phyloP scores from a whole-genome alignment of 2,113 vertebrate species.

The Hippocampus guttulatus region DNA sequence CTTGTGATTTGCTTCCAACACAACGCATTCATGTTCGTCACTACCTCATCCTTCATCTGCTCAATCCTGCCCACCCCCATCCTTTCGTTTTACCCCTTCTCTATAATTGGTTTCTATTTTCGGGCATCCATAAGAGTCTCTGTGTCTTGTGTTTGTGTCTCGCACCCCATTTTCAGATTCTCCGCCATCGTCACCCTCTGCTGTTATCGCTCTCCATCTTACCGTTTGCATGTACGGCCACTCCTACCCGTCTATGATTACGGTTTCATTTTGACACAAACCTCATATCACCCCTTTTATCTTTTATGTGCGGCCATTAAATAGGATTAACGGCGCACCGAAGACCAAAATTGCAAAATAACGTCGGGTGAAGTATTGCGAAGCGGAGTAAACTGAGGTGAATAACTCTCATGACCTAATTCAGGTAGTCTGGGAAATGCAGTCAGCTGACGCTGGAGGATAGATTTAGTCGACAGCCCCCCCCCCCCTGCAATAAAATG shows the following conservation, averaged over 20 bases:
- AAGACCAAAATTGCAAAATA: constrained; percentile 40
- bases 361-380: constrained; percentile 43
- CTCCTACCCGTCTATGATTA: constrained; percentile 6
- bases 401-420: constrained; percentile 61
- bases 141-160: constrained; percentile 76
- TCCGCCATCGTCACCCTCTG: constrained; percentile 67
- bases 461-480: constrained; percentile 49
- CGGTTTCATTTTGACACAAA: constrained; percentile 18
- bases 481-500: not conserved
- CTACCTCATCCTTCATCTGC: constrained; percentile 52
- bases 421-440: constrained; percentile 60
- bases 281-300: constrained; percentile 22
- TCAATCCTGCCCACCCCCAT: constrained; percentile 43
- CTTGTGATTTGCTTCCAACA: constrained; percentile 60
- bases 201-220: constrained; percentile 47
- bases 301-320: constrained; percentile 25
- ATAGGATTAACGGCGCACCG: constrained; percentile 21
- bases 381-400: constrained; percentile 42
- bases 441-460: constrained; percentile 42
- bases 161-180: constrained; percentile 76
- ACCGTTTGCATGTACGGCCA: constrained; percentile 43
- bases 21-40: constrained; percentile 62
- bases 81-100: constrained; percentile 64
- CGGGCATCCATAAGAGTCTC: constrained; percentile 71
- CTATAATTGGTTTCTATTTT: constrained; percentile 82